Evolutionary conservation across 1,140 invertebrate species (phyloP).

Genomic region (Belonocnema kinseyi): DNA sequence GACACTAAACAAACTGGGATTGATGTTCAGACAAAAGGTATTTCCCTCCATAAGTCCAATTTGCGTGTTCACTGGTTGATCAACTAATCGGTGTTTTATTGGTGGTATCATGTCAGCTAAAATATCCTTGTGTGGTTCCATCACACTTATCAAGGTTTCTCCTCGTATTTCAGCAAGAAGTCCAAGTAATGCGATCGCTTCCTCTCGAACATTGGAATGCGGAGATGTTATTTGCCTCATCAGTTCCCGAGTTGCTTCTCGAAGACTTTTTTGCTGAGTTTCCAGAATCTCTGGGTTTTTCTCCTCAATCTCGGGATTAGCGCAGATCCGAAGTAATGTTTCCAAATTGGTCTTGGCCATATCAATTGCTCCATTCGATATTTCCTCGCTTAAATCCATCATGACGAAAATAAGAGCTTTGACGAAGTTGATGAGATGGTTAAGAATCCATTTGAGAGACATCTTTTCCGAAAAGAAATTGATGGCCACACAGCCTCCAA

Average conservation of each 20-base stretch:
- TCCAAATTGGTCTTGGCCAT: conserved; percentile 95
- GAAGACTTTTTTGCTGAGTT: conserved; percentile 89
- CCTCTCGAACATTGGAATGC: conserved; percentile 92
- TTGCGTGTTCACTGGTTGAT: conserved; percentile 96
- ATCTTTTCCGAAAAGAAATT: conserved; percentile 95
- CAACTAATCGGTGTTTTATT: conserved; percentile 93
- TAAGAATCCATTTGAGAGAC: conserved; percentile 93
- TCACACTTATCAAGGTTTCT: conserved; percentile 92
- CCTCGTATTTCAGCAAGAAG: conserved; percentile 90
- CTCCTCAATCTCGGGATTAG: conserved; percentile 75
- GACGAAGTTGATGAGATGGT: conserved; percentile 93
- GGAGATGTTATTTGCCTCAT: conserved; percentile 95
- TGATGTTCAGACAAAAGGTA: conserved; percentile 95
- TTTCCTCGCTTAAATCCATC: conserved; percentile 97
- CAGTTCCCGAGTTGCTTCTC: conserved; percentile 94
- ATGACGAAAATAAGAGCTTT: conserved; percentile 97
- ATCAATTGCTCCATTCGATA: conserved; percentile 96
- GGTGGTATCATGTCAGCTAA: conserved; percentile 96
- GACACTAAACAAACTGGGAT: conserved; percentile 93
- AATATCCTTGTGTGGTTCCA: conserved; percentile 96
- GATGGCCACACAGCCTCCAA: conserved; percentile 96
- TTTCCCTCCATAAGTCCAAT: conserved; percentile 98
- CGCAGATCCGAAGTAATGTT: conserved; percentile 90
- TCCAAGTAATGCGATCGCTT: conserved; percentile 92
- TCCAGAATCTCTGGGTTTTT: conserved; percentile 81